Percentiles rank a stretch among this genome's conserved stretches.
Conservation (phyloP, 2,113 vertebrate genomes). For the Panthera uncia region DNA sequence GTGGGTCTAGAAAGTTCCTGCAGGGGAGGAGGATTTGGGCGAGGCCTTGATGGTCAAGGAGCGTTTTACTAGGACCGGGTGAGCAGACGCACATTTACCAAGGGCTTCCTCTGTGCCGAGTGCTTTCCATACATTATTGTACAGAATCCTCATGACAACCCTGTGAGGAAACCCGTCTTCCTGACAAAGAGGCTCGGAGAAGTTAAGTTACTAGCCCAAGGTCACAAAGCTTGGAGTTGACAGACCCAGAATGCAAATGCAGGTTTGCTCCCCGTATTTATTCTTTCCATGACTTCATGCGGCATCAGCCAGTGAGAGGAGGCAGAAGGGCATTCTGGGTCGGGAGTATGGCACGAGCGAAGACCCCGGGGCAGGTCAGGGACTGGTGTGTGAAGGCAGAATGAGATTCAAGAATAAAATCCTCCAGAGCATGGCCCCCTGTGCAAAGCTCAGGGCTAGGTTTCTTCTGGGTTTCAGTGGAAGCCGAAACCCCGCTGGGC, state of each 20-base stretch:
- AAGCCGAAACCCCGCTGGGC: slow-evolving; percentile 29
- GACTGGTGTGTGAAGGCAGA: not conserved
- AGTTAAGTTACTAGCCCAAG: not conserved
- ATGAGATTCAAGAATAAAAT: slow-evolving; percentile 12
- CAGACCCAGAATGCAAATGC: not conserved
- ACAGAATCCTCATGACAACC: not conserved
- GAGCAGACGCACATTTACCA: not conserved
- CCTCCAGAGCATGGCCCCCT: not conserved
- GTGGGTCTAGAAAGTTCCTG: not conserved
- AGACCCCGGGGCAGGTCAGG: not conserved
- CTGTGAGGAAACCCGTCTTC: not conserved
- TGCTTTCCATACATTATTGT: not conserved
- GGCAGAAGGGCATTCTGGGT: not conserved
- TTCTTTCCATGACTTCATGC: not conserved
- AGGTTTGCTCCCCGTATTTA: not conserved
- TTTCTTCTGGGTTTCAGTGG: not conserved
- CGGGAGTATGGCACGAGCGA: rapidly evolving
- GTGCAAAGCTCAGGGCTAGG: not conserved
- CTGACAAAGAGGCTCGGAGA: not conserved
- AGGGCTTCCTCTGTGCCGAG: not conserved
- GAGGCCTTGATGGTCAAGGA: not conserved
- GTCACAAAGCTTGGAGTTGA: not conserved
- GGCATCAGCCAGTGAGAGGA: not conserved
- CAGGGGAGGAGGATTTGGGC: not conserved
- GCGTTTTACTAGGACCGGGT: not conserved